Evolutionary conservation across 2,797 vertebrate genomes (phyloP).

Genomic region (Halcyon leucocephala): DNA sequence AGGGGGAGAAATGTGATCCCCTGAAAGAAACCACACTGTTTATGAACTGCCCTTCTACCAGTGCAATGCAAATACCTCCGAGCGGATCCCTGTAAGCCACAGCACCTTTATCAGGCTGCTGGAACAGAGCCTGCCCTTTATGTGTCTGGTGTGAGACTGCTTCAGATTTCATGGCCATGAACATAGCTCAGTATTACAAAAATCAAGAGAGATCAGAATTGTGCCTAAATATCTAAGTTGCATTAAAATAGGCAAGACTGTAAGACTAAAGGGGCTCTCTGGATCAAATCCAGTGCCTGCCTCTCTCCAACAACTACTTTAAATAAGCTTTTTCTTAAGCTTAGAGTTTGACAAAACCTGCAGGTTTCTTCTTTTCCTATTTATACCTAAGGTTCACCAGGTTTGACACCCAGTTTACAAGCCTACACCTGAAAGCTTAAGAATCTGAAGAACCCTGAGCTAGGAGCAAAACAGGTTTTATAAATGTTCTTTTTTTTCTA

Average conservation of each 20-base stretch:
- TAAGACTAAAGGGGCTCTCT: neutral
- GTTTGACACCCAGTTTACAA: neutral
- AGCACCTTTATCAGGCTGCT: neutral
- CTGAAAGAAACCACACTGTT: neutral
- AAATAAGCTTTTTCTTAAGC: neutral
- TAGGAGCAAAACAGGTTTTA: neutral
- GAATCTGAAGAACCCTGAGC: neutral
- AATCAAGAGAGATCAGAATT: neutral
- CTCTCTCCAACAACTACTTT: neutral
- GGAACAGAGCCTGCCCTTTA: neutral
- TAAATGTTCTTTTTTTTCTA: too few relatives aligned
- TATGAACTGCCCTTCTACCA: neutral
- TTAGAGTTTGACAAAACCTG: neutral
- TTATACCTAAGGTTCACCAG: neutral
- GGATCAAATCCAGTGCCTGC: neutral
- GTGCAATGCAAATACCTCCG: neutral
- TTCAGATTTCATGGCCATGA: neutral
- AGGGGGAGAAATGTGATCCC: neutral
- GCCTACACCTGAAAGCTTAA: neutral
- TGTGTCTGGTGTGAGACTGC: rapidly evolving
- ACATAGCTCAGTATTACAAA: neutral
- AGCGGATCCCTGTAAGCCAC: neutral
- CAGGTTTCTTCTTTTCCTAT: neutral
- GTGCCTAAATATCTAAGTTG: neutral
- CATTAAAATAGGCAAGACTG: neutral